Percentiles rank a stretch among this genome's conserved stretches.
Evolutionary conservation across 1,140 invertebrate species (phyloP).

Genomic region (Dinoponera quadriceps): DNA sequence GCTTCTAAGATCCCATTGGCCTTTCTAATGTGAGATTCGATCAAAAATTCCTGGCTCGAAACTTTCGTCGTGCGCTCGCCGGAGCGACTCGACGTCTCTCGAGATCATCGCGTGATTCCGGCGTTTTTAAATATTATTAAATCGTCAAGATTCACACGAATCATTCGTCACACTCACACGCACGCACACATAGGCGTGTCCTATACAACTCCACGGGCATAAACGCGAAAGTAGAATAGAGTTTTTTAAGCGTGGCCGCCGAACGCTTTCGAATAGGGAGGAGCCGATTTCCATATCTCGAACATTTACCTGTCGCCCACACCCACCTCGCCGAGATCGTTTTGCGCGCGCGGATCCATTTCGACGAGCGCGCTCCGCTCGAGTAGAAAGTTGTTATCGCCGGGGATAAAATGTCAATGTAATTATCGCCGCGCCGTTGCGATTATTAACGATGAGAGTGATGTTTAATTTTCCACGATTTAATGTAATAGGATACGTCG

Average conservation of each 20-base stretch:
- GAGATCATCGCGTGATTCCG: neutral
- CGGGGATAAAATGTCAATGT: conserved; percentile 34
- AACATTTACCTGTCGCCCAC: conserved; percentile 1
- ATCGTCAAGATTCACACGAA: neutral
- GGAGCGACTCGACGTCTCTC: too few relatives aligned
- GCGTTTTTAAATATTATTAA: conserved; percentile 3
- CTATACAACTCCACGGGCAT: neutral
- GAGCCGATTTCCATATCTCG: conserved; percentile 3
- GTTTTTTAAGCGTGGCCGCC: neutral
- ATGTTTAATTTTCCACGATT: conserved; percentile 7
- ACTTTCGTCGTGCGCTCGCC: too few relatives aligned
- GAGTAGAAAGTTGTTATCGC: conserved; percentile 32
- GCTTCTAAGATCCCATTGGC: neutral
- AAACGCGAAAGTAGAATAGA: neutral
- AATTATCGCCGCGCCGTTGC: conserved; percentile 37
- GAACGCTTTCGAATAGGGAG: conserved; percentile 15
- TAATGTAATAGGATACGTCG: neutral
- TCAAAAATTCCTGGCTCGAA: too few relatives aligned
- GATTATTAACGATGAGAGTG: conserved; percentile 18
- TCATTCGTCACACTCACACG: too few relatives aligned
- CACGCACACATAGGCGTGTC: neutral
- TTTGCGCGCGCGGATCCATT: conserved; percentile 5
- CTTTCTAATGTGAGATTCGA: too few relatives aligned
- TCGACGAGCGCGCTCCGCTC: neutral
- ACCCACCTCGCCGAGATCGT: neutral